Evolutionary conservation across 2,888 invertebrate species (phyloP), one percentile per base, ranked within the genome.

Genomic region (Steromphala cineraria): DNA sequence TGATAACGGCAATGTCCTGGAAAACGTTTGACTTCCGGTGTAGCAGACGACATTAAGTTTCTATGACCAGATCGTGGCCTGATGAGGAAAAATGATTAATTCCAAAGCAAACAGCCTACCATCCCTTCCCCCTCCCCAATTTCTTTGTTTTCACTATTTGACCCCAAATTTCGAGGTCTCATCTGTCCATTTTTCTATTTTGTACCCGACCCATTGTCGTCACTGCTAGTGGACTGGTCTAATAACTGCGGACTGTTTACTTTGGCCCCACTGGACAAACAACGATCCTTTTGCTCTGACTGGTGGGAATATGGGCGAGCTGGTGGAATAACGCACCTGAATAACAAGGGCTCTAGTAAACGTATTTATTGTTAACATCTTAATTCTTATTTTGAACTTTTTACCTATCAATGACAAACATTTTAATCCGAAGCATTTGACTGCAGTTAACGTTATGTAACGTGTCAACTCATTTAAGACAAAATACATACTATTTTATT

Each of bases 231-330:
- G 24, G 36, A 53, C 19, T 40, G 53, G 40, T 78, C 81, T 78
- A 78, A 81, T 81, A 78, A 81, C 31, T 21, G n/a, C 40, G 56
- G 31, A 36, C n/a, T 81, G 81, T 81, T 81, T 81, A 75, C 78
- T 53, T 78, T 55, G 62, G 46, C 62, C 56, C 55, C 78, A 3
- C 81, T 81, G 75, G 40, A 71, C 78, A 81, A 81, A 81, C 81
- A 81, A 28, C 15, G 17, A 24, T 55, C 24, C 28, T 28, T 31
- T n/a, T 24, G 31, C 31, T 17, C 28, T 53, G 52, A 55, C 24
- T 55, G 36, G 31, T 15, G 36, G 55, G 76, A 55, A 76, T 55
- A 76, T 28, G 75, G 52, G 21, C 52, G n/a, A 19, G n/a, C 52
- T 76, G 53, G 31, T 46, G 13, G 46, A 46, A 46, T 46, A 46